Evolutionary conservation across 92 coral and sea anemone species (phyloP).

Genomic region (Epizoanthus ramosus): DNA sequence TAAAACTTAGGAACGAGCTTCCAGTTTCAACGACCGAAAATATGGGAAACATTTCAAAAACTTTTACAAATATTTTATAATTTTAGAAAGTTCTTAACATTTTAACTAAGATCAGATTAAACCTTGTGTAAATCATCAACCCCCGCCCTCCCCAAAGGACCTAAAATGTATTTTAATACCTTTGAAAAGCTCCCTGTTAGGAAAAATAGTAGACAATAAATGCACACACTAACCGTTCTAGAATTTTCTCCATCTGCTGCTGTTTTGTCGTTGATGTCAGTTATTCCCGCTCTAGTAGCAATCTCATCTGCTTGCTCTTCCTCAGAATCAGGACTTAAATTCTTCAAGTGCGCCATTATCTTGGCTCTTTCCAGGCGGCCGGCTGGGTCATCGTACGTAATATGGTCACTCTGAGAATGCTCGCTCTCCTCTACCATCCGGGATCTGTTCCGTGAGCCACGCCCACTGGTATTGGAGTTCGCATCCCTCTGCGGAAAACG

Average conservation of each 20-base stretch:
- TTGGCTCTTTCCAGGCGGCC: constrained; percentile 91
- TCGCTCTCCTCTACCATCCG: constrained; percentile 71
- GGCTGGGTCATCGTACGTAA: constrained; percentile 97
- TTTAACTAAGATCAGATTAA: no score
- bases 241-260: neutral
- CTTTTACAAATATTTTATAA: no score
- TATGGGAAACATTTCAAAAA: no score
- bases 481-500: constrained; percentile 41
- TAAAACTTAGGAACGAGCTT: no score
- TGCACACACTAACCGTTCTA: neutral
- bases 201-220: no score
- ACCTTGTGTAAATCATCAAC: no score
- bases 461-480: constrained; percentile 3
- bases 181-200: no score
- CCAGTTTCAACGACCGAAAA: no score
- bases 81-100: no score
- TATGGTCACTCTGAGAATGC: constrained; percentile 82
- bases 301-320: constrained; percentile 43
- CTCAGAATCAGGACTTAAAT: constrained; percentile 68
- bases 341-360: constrained; percentile 85
- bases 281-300: neutral
- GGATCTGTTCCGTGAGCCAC: constrained; percentile 7
- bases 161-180: no score
- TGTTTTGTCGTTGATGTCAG: no score
- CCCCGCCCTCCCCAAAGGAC: no score